Percentiles rank a stretch among this genome's conserved stretches.
Evolutionary conservation across 64 coral and sea anemone species (phyloP).

Genomic region (Astreopora myriophthalma): DNA sequence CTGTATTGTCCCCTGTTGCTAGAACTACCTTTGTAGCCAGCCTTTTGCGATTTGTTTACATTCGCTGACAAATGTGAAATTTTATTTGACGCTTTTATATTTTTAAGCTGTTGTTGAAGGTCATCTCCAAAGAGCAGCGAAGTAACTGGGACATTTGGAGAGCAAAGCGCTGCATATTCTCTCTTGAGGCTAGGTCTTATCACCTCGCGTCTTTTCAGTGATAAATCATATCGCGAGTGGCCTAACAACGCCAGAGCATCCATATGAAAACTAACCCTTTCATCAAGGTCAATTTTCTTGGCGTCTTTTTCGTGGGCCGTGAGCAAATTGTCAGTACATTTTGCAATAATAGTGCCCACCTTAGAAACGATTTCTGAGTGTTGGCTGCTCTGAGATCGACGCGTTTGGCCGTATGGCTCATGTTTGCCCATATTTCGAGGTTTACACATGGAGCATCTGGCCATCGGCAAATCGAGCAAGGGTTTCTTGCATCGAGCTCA

Average conservation of each 20-base stretch:
- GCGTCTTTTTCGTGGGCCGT: conserved; percentile 2
- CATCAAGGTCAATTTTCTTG: conserved; percentile 40
- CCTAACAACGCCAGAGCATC: conserved; percentile 68
- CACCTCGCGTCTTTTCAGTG: conserved; percentile 30
- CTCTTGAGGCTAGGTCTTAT: conserved; percentile 66
- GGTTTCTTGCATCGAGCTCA: not conserved
- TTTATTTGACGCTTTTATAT: conserved; percentile 50
- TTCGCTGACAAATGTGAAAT: conserved; percentile 30
- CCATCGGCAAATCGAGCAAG: not conserved
- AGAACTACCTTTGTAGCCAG: not conserved
- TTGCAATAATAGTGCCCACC: conserved; percentile 31
- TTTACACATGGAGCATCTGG: conserved; percentile 28
- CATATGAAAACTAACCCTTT: conserved; percentile 53
- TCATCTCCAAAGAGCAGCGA: conserved; percentile 51
- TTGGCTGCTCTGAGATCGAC: not conserved
- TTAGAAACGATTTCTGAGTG: conserved; percentile 33
- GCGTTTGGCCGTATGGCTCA: not conserved
- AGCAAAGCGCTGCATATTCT: conserved; percentile 59
- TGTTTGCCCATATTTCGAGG: conserved; percentile 46
- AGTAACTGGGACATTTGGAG: conserved; percentile 54
- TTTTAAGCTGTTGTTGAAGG: conserved; percentile 57
- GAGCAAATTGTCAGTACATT: conserved; percentile 41
- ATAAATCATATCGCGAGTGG: conserved; percentile 60
- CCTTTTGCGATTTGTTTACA: not conserved
- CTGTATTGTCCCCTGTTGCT: not conserved